Evolutionary conservation across 2,113 vertebrate species (phyloP).

Genomic region (Pseudorhombus dupliciocellatus): DNA sequence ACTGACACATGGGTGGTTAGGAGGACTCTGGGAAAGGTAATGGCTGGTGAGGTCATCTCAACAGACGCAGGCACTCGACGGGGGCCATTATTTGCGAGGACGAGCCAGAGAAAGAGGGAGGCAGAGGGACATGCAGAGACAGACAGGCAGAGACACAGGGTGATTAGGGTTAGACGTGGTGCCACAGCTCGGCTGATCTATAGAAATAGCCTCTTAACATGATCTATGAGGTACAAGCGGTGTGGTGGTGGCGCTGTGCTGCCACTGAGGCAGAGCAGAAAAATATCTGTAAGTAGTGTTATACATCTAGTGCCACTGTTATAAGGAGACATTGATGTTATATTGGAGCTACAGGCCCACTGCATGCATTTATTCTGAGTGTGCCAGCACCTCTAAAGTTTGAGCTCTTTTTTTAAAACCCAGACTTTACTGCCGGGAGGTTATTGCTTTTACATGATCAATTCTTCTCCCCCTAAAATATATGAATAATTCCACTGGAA

Average conservation of each 20-base stretch:
- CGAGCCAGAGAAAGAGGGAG: slow-evolving; percentile 23
- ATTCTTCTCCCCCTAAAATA: not conserved
- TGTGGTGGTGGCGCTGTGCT: slow-evolving; percentile 27
- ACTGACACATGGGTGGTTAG: slow-evolving; percentile 41
- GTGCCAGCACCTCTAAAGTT: not conserved
- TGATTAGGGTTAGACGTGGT: slow-evolving; percentile 76
- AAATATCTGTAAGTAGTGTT: slow-evolving; percentile 18
- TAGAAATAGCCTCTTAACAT: slow-evolving; percentile 75
- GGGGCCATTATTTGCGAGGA: slow-evolving; percentile 60
- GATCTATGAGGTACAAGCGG: slow-evolving; percentile 57
- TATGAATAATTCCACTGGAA: not conserved
- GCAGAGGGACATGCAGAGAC: slow-evolving; percentile 61
- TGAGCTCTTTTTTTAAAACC: not conserved
- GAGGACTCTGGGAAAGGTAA: slow-evolving; percentile 45
- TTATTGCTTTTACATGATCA: slow-evolving; percentile 41
- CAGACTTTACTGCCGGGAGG: not conserved
- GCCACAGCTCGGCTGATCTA: slow-evolving; percentile 71
- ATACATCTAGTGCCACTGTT: slow-evolving; percentile 27
- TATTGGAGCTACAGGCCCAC: not conserved
- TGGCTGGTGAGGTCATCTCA: slow-evolving; percentile 58
- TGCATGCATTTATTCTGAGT: slow-evolving; percentile 28
- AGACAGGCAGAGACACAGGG: slow-evolving; percentile 69
- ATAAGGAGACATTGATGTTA: slow-evolving; percentile 33
- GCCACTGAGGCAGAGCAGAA: slow-evolving; percentile 28
- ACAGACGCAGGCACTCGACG: slow-evolving; percentile 49